Base-by-base conservation (phyloP, 2,888 invertebrate genomes). In the Galeopsomyia nigrocyanea region DNA sequence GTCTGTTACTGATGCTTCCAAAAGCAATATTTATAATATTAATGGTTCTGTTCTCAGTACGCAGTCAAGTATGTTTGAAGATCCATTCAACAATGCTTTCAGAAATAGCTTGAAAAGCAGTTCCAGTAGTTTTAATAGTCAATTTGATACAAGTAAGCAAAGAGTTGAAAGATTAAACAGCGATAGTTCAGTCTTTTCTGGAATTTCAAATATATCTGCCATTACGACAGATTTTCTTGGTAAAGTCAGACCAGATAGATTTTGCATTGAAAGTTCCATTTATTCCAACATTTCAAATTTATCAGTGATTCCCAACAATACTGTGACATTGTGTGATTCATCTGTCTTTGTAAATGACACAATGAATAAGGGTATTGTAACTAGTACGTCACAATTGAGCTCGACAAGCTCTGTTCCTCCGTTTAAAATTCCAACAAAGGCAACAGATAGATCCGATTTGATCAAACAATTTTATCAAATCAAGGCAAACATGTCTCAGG, bases 311-410 rank as follows among this genome's bases (percentile, higher is more conserved):
- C 63, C 62, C 17, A 53, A 22, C 16, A 61, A 63, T 49, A 57
- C 17, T 17, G 22, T 19, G 39, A 53, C 50, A 5, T 58, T 65
- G 16, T 47, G 21, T 50, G 63, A 75, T 51, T 64, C 67, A 26
- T 68, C 61, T 16, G 63, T 46, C 19, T 68, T 73, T 55, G 80
- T 81, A 26, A 74, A 78, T 71, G 77, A 76, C 16, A 77, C 80
- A 3, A 74, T 76, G 10, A 84, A 84, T 75, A 72, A 77, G n/a
- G 79, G 78, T 46, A 84, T 84, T 58, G 66, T 83, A 53, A 75
- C 77, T 65, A 80, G 73, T 53, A 73, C 49, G 17, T 77, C 73
- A 0, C 56, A 60, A 51, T 49, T 64, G 21, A 58, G n/a, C 49
- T 72, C 74, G 56, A 63, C 67, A 10, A 71, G 49, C 61, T 68